Percentiles rank a stretch among this genome's conserved stretches.
phyloP scores from a whole-genome alignment of 2,797 vertebrate genomes.

The Tympanoctomys barrerae region DNA sequence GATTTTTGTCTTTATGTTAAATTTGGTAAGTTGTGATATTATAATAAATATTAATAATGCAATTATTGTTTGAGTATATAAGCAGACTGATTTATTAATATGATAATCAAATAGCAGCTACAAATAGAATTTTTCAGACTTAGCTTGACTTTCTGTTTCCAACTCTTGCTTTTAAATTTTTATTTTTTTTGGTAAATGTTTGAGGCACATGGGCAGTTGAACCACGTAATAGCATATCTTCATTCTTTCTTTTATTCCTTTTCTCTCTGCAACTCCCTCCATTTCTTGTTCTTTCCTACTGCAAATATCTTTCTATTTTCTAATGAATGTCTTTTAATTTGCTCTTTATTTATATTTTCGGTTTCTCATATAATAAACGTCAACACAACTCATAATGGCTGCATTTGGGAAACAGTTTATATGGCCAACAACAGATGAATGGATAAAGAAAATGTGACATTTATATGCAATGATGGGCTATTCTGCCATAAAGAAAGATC shows the following conservation, averaged over 20 bases:
- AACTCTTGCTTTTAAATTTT: background rate
- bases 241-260: background rate
- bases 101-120: background rate
- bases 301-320: background rate
- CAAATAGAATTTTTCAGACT: background rate
- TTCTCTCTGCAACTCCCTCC: background rate
- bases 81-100: constrained; percentile 15
- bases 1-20: background rate
- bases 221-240: background rate
- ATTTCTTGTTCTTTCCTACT: background rate
- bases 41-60: background rate
- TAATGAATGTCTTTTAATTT: background rate
- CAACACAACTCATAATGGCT: background rate
- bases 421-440: background rate
- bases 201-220: background rate
- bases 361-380: background rate
- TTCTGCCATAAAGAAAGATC: background rate
- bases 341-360: background rate
- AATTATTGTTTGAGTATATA: background rate
- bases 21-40: background rate
- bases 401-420: too few species aligned
- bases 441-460: background rate
- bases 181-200: background rate
- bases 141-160: background rate
- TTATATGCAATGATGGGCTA: background rate